Percentiles rank a stretch among this genome's conserved stretches.
Conservation (phyloP, 2,888 invertebrate species). For the Lasioglossum marginatum region DNA sequence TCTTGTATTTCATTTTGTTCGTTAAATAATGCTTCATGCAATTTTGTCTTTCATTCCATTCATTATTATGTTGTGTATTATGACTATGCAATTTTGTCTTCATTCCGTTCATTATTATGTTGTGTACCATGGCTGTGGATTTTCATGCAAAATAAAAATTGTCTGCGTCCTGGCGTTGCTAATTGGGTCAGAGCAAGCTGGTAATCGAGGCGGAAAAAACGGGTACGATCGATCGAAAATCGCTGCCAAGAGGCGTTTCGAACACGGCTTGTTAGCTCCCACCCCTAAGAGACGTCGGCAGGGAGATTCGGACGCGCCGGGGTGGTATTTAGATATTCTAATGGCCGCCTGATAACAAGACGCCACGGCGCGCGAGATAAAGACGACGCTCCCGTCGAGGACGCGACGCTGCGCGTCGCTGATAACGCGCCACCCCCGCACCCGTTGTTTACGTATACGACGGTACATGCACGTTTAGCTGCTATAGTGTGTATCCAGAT, state of each 20-base stretch:
- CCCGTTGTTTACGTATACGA: constrained; percentile 76
- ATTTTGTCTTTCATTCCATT: no score
- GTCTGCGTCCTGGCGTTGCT: neutral
- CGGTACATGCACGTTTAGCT: constrained; percentile 46
- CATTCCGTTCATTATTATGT: no score
- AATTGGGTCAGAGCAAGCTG: neutral
- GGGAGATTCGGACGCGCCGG: constrained; percentile 69
- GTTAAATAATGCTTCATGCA: neutral
- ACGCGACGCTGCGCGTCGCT: constrained; percentile 82
- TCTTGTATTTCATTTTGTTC: neutral
- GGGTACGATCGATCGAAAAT: constrained; percentile 18
- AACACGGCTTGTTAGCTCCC: constrained; percentile 28
- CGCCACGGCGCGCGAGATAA: constrained; percentile 82
- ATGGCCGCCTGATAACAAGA: constrained; percentile 84
- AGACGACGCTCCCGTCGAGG: constrained; percentile 78
- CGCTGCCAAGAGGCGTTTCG: neutral
- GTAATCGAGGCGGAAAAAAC: neutral
- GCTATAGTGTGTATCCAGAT: constrained; percentile 33
- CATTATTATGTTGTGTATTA: no score
- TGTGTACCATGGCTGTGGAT: no score
- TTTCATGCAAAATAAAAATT: no score
- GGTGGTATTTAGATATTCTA: constrained; percentile 85
- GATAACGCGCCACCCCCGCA: constrained; percentile 77
- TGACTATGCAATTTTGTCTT: no score
- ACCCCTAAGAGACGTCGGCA: constrained; percentile 9